Evolutionary conservation across 2,888 invertebrate species (phyloP), one percentile per base, ranked within the genome.

Genomic region (Stenoptilia bipunctidactyla): DNA sequence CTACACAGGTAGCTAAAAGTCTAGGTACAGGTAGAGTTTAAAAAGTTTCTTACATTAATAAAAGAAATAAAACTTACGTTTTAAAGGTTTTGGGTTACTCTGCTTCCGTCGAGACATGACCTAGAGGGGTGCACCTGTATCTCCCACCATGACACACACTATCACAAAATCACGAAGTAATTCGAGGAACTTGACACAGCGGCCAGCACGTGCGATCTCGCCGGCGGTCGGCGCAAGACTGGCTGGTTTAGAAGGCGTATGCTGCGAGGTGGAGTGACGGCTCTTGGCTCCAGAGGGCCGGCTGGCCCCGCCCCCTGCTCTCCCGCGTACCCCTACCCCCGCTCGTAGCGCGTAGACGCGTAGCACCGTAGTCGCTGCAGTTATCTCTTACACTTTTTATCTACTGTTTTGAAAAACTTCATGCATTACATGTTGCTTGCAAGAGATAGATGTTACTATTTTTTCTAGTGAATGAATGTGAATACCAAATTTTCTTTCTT

Each of bases 31-130:
- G n/a, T n/a, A n/a, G n/a, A n/a, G n/a, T n/a, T n/a, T n/a, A n/a
- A n/a, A 20, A 20, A 20, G 20, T 20, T 20, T 20, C 20, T 20
- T 8, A n/a, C n/a, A n/a, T n/a, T n/a, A n/a, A n/a, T n/a, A n/a
- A n/a, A n/a, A n/a, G n/a, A n/a, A 12, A 30, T n/a, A 8, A 10
- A 4, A 91, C 93, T 90, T 85, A 96, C 96, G 92, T 95, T 96
- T 96, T 66, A 95, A 88, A 73, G 96, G 95, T 85, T 96, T 96
- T 61, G 96, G 96, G 86, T 96, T 95, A 86, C 94, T 93, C 88
- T 96, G 96, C 88, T 96, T 96, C 86, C 96, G 89, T 79, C 96
- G 92, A 76, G 96, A 96, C 95, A 96, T 96, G 76, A 68, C 80
- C 77, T 73, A 73, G 61, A 58, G 57, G 53, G 53, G 52, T 50